Evolutionary conservation across 2,797 vertebrate genomes (phyloP).

Genomic region (Acipenser oxyrinchus): DNA sequence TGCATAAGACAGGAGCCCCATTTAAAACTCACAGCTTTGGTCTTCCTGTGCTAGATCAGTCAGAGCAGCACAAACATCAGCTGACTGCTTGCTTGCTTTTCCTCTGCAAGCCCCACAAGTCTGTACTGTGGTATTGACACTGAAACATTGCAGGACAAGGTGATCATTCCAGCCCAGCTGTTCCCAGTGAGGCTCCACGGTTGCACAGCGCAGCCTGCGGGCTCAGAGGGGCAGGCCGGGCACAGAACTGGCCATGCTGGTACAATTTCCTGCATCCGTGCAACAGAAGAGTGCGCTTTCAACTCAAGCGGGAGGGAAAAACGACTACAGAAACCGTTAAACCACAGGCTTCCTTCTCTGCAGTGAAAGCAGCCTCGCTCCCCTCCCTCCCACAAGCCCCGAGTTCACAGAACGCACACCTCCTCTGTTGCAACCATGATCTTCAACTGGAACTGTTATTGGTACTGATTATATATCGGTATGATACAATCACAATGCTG

Average conservation of each 20-base stretch:
- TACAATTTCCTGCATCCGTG: constrained; percentile 27
- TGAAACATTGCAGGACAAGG: no score
- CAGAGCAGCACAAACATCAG: constrained; percentile 22
- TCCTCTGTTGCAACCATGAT: no score
- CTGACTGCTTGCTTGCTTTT: constrained; percentile 1
- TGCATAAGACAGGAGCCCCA: constrained; percentile 34
- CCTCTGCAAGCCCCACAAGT: not conserved
- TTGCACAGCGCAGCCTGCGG: constrained; percentile 7
- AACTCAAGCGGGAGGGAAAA: constrained; percentile 48
- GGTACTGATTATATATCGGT: no score
- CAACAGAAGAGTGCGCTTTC: constrained; percentile 29
- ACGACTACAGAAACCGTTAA: constrained; percentile 64
- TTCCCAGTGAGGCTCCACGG: not conserved
- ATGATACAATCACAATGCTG: no score
- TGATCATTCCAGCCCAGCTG: no score
- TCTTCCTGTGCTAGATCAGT: constrained; percentile 32
- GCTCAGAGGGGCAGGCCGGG: constrained; percentile 20
- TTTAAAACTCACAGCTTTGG: constrained; percentile 31
- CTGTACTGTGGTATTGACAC: not conserved
- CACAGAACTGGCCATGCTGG: constrained; percentile 19
- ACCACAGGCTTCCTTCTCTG: constrained; percentile 86
- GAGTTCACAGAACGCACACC: no score
- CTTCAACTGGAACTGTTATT: no score
- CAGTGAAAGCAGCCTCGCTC: constrained; percentile 58
- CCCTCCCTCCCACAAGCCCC: constrained; percentile 29